Conservation (phyloP, 2,113 vertebrate species). For the Xenopus borealis region DNA sequence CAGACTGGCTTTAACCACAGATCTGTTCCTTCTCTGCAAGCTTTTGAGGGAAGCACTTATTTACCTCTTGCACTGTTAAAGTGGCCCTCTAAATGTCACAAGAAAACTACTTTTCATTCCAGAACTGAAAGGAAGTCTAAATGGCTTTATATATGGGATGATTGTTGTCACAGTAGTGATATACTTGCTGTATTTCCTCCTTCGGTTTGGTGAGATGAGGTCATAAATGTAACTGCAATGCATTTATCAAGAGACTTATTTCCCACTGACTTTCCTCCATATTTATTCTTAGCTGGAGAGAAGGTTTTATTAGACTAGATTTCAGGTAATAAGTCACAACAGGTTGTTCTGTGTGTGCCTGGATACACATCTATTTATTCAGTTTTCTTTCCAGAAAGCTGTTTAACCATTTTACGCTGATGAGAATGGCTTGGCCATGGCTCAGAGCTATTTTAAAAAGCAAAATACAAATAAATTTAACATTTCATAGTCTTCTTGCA, state of each 20-base stretch:
- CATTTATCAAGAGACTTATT: slow-evolving; percentile 22
- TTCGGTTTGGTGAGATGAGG: slow-evolving; percentile 20
- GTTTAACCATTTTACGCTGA: not conserved
- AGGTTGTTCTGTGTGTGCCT: slow-evolving; percentile 1
- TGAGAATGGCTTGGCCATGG: not conserved
- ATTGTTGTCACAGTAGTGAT: slow-evolving; percentile 19
- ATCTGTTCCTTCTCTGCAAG: too few species aligned
- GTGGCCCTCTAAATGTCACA: too few species aligned
- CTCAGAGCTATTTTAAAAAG: too few species aligned
- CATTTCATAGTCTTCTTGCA: too few species aligned
- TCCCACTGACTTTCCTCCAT: not conserved
- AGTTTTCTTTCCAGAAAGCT: not conserved
- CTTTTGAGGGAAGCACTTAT: too few species aligned
- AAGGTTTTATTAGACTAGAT: slow-evolving; percentile 28
- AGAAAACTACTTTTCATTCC: too few species aligned
- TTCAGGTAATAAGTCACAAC: slow-evolving; percentile 37
- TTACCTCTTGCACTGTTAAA: too few species aligned
- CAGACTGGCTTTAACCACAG: too few species aligned
- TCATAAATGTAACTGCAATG: slow-evolving; percentile 28
- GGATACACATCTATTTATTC: slow-evolving; percentile 11
- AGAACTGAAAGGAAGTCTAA: too few species aligned
- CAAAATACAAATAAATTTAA: too few species aligned
- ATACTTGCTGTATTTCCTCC: slow-evolving; percentile 12
- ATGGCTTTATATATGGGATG: too few species aligned
- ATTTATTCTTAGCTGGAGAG: slow-evolving; percentile 33